Evolutionary conservation across 64 coral and sea anemone species (phyloP).

Genomic region (Porites lutea): DNA sequence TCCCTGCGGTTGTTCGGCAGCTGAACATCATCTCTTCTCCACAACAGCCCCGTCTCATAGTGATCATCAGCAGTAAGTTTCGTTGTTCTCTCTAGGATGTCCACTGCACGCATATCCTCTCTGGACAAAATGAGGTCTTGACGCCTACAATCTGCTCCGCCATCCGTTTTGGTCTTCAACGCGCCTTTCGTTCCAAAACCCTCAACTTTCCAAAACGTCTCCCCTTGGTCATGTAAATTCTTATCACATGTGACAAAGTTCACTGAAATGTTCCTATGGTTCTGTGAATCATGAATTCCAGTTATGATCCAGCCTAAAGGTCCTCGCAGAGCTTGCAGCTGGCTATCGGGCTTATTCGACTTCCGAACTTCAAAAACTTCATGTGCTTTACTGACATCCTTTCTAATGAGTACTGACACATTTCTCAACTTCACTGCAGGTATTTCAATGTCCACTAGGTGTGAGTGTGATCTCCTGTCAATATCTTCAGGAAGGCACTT

Average conservation of each 20-base stretch:
- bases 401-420: constrained; percentile 56
- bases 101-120: constrained; percentile 19
- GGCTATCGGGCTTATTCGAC: background rate
- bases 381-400: constrained; percentile 55
- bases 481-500: constrained; percentile 55
- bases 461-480: background rate
- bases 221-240: constrained; percentile 18
- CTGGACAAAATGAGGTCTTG: background rate
- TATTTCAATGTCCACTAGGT: constrained; percentile 69
- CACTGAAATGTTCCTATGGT: background rate
- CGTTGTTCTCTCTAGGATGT: background rate
- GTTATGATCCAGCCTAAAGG: constrained; percentile 59
- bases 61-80: background rate
- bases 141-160: background rate
- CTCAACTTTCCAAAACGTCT: constrained; percentile 71
- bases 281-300: constrained; percentile 1
- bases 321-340: constrained; percentile 6
- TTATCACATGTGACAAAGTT: constrained; percentile 29
- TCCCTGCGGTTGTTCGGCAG: constrained; percentile 37
- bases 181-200: background rate
- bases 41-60: constrained; percentile 55
- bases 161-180: no score
- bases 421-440: constrained; percentile 60
- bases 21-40: background rate
- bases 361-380: constrained; percentile 43